phyloP scores from a whole-genome alignment of 2,113 vertebrate species.

The Mobula birostris region DNA sequence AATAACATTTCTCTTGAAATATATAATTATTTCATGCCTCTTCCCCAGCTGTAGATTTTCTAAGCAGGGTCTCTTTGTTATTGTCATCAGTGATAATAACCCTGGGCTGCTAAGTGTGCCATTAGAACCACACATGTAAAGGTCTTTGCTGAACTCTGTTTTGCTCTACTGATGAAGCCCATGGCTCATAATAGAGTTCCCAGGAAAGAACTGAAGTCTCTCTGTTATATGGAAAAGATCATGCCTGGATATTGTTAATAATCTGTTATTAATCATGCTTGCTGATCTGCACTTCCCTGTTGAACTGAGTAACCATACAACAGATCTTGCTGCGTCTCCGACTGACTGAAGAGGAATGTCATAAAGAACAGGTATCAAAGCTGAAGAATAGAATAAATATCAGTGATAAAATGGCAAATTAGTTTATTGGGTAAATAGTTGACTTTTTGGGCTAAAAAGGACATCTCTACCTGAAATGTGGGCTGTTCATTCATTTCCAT shows the following conservation, averaged over 20 bases:
- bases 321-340: neutral
- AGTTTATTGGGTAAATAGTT: too few species aligned
- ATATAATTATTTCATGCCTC: slow-evolving; percentile 15
- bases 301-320: neutral
- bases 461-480: too few species aligned
- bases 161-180: slow-evolving; percentile 55
- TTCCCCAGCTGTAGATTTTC: neutral
- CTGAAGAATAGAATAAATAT: too few species aligned
- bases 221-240: slow-evolving; percentile 46
- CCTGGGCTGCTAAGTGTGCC: slow-evolving; percentile 52
- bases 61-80: slow-evolving; percentile 55
- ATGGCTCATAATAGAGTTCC: slow-evolving; percentile 56
- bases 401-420: too few species aligned
- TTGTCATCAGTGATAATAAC: slow-evolving; percentile 51
- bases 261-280: neutral
- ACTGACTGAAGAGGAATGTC: neutral
- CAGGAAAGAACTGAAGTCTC: slow-evolving; percentile 46
- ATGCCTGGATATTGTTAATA: slow-evolving; percentile 15
- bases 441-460: too few species aligned
- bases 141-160: slow-evolving; percentile 61
- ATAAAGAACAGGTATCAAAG: neutral
- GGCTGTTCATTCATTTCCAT: too few species aligned
- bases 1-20: neutral
- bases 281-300: neutral
- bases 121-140: slow-evolving; percentile 57